Conservation (phyloP, 2,113 vertebrate genomes). For the Penelope pileata region DNA sequence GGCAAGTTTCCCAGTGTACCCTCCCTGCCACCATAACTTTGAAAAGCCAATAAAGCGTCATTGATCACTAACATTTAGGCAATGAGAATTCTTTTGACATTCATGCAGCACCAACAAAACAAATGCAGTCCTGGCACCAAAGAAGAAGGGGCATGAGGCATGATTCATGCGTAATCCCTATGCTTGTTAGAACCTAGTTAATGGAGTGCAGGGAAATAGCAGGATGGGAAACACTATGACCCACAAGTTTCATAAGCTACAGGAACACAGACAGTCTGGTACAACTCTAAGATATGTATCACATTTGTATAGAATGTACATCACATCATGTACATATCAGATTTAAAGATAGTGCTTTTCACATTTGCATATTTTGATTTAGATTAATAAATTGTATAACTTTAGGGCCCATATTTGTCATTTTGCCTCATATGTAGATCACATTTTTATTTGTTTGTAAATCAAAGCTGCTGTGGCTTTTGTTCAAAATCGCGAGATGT, state of each 20-base stretch:
- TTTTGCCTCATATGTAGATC: not conserved
- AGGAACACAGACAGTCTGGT: not conserved
- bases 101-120: not conserved
- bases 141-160: not conserved
- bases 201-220: accelerated
- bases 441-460: not conserved
- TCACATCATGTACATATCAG: no score
- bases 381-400: not conserved
- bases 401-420: not conserved
- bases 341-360: not conserved
- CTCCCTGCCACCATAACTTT: not conserved
- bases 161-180: not conserved
- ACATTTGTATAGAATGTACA: no score
- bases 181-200: not conserved
- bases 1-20: not conserved
- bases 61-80: not conserved
- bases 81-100: not conserved
- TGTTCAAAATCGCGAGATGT: not conserved
- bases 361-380: not conserved
- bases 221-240: not conserved
- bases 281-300: no score
- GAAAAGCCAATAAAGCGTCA: not conserved
- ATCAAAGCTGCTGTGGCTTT: not conserved
- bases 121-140: not conserved
- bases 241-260: not conserved